A percentile compares a stretch with the other conserved stretches of the same genome.
These are phyloP conservation scores for Eudemis profundana DNA, from an alignment of 2,888 invertebrate genomes.

Conservation along the genomic window DNA sequence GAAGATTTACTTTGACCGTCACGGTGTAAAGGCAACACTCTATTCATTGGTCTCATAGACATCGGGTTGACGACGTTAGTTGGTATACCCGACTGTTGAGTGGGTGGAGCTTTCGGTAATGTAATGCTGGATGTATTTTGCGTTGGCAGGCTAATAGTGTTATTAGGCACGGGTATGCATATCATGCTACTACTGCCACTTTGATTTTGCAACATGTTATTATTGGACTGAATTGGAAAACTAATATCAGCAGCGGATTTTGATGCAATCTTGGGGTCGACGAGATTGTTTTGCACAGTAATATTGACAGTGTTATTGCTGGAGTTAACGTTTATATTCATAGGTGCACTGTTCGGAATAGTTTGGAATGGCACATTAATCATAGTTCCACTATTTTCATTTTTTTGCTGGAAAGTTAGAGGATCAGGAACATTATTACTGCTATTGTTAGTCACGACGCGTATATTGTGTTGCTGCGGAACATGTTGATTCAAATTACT, in stretches of 20 bases:
- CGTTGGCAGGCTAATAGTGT: conserved; percentile 78
- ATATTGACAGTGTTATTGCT: conserved; percentile 82
- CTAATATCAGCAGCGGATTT: conserved; percentile 74
- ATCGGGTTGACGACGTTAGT: conserved; percentile 90
- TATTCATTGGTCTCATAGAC: conserved; percentile 89
- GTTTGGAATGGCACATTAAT: conserved; percentile 83
- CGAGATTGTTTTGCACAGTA: conserved; percentile 80
- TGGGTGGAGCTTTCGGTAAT: conserved; percentile 86
- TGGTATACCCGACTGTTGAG: conserved; percentile 87
- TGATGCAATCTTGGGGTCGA: conserved; percentile 80
- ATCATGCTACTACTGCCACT: conserved; percentile 72
- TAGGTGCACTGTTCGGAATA: conserved; percentile 81
- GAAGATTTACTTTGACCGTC: conserved; percentile 83
- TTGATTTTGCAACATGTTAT: conserved; percentile 71
- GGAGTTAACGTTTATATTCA: conserved; percentile 82
- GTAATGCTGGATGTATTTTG: conserved; percentile 85
- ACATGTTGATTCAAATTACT: conserved; percentile 75
- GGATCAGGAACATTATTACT: conserved; percentile 72
- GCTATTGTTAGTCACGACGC: conserved; percentile 76
- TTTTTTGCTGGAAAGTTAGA: conserved; percentile 75
- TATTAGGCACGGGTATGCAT: conserved; percentile 78
- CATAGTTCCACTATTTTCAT: conserved; percentile 75
- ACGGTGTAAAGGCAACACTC: conserved; percentile 91
- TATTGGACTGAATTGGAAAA: conserved; percentile 74
- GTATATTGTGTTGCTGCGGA: conserved; percentile 78